Conservation (phyloP, 2,113 vertebrate genomes). For the Gulo gulo region DNA sequence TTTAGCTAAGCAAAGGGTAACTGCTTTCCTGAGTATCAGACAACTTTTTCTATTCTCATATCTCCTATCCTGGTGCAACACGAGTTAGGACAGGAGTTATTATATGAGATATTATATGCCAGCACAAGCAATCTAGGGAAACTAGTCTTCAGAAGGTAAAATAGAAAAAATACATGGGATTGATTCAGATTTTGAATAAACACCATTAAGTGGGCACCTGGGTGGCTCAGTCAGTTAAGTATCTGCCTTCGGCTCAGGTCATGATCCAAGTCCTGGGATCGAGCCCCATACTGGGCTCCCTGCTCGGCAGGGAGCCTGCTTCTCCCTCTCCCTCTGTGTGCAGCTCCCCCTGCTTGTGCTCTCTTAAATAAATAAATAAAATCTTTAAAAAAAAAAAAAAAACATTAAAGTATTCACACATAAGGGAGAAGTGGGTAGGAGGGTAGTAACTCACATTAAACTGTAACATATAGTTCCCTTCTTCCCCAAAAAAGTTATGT, state of each 20-base stretch:
- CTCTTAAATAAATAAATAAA: too few relatives aligned
- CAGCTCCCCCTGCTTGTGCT: too few relatives aligned
- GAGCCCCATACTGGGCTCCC: too few relatives aligned
- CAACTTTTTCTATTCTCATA: not conserved
- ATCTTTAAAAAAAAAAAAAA: too few relatives aligned
- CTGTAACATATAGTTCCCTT: not conserved
- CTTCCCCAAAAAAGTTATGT: not conserved
- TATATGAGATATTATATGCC: not conserved
- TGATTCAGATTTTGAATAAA: conserved; percentile 19
- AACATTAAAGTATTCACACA: not conserved
- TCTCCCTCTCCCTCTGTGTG: too few relatives aligned
- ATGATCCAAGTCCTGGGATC: too few relatives aligned
- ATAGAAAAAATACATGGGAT: not conserved
- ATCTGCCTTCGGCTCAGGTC: too few relatives aligned
- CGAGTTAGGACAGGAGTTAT: not conserved
- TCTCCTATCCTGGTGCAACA: not conserved
- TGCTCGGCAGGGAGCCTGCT: too few relatives aligned
- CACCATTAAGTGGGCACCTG: not conserved
- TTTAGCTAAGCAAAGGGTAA: not conserved
- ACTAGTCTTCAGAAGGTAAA: not conserved
- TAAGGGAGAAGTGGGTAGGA: not conserved
- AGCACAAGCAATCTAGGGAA: not conserved
- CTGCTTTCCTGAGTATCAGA: not conserved
- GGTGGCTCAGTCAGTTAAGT: too few relatives aligned
- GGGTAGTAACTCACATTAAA: not conserved